Base-by-base conservation (phyloP, 2,888 invertebrate genomes). In the Xanthia icteritia region DNA sequence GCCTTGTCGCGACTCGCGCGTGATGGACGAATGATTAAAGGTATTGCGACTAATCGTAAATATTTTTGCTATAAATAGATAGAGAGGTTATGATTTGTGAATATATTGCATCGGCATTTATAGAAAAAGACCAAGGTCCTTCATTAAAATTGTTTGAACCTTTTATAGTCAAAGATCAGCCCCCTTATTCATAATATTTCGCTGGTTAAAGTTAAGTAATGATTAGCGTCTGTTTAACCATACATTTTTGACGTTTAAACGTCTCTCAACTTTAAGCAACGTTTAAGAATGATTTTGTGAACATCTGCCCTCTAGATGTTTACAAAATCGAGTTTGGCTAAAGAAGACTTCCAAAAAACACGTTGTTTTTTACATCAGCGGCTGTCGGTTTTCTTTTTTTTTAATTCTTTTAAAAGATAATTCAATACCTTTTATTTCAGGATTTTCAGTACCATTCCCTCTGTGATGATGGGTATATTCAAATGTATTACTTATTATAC, bases 11-110 rank as follows among this genome's bases (percentile, higher is more conserved):
- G 65, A 51, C 78, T 54, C 20, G 76, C 80, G 67, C 73, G 48
- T 79, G 86, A 82, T 79, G 73, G 63, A 73, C 79, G 72, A 77
- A 81, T 87, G 75, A 89, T 88, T 88, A 86, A 77, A 87, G 78
- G 70, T 61, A 83, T 84, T 76, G 73, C 78, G 48, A 63, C 71
- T 84, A 79, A 79, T 81, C 73, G 54, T 67, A 63, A 73, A 78
- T 78, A 73, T 20, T 77, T 80, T 81, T 79, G 71, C 48, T 82
- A 51, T 42, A 39, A 76, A 74, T 69, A 73, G 8, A 81, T 67
- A 27, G 13, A n/a, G n/a, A n/a, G 15, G 39, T 63, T 27, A 39
- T 67, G 20, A 36, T 64, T 65, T 71, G 23, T 8, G 31, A 45
- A 27, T 9, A n/a, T 23, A 31, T 42, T n/a, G 23, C 8, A 17